Conservation (phyloP, 1,140 invertebrate genomes). For the Eumeta japonica region DNA sequence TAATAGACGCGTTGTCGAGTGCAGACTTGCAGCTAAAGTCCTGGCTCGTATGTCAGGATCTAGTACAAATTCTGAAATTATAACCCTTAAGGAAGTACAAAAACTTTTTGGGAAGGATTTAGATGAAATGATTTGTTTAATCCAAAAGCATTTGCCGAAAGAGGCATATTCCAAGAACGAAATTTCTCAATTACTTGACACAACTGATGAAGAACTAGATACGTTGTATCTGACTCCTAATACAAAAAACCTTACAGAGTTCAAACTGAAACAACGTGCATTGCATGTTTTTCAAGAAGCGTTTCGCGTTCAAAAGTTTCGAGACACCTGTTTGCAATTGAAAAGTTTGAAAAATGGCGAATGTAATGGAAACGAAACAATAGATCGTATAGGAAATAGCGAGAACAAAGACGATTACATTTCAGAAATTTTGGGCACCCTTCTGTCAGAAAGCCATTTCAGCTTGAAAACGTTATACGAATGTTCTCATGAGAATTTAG, state of each 20-base stretch:
- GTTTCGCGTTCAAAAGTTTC: constrained; percentile 74
- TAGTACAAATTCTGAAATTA: constrained; percentile 22
- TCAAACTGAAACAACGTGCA: constrained; percentile 82
- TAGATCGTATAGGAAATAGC: constrained; percentile 55
- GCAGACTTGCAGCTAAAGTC: constrained; percentile 82
- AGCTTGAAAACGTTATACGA: constrained; percentile 87
- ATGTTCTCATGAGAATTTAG: constrained; percentile 89
- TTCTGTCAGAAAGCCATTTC: constrained; percentile 88
- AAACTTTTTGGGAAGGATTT: constrained; percentile 62
- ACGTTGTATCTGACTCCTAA: constrained; percentile 67
- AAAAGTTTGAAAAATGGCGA: constrained; percentile 53
- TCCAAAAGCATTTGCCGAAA: constrained; percentile 65
- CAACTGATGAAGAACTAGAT: constrained; percentile 66
- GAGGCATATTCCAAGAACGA: constrained; percentile 76
- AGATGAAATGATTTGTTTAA: constrained; percentile 68
- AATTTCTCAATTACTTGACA: constrained; percentile 65
- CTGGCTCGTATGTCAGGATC: constrained; percentile 64
- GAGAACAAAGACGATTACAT: constrained; percentile 34
- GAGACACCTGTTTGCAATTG: constrained; percentile 60
- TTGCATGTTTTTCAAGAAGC: constrained; percentile 90
- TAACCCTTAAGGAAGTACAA: constrained; percentile 72
- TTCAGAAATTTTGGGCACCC: constrained; percentile 66
- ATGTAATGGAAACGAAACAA: constrained; percentile 57
- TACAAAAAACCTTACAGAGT: constrained; percentile 67
- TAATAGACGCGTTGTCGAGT: constrained; percentile 93